Base-by-base conservation (phyloP, 1,140 invertebrate genomes). In the Bombus turneri region DNA sequence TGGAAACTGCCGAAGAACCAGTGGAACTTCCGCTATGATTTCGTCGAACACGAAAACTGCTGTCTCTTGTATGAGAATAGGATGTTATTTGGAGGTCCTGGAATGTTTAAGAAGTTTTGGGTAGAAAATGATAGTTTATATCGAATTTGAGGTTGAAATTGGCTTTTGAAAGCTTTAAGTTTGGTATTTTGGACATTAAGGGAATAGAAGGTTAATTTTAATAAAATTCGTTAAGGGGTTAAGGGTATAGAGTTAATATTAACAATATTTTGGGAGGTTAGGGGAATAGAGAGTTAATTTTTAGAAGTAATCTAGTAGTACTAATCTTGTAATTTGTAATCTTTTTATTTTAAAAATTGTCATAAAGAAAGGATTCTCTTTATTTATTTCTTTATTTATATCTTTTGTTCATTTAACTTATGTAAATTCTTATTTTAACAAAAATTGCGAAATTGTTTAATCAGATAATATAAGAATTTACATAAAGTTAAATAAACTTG, bases 1-100 rank as follows among this genome's bases (percentile, higher is more conserved):
- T 59, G 75, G 82, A 79, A 84, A 84, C 66, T 64, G 28, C 37
- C 82, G 41, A 62, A 69, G 41, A 47, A 53, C 62, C 53, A 71
- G 47, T 8, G 12, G 43, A 47, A 37, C 62, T 47, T 78, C 47
- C 37, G 13, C 31, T 53, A 75, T 59, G 37, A 82, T 47, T 80
- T 74, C 39, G 39, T 64, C 15, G 31, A 28, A 64, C 39, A 74
- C 18, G 79, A 37, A 31, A 34, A 75, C n/a, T 25, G 18, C 1
- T 9, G n/a, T 64, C 41, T 31, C 47, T 68, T 43, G 18, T 41
- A 28, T 10, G 31, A 22, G 18, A 57, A 76, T n/a, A 25, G 15
- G 47, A 6, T 57, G 3, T 28, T 77, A 37, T n/a, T n/a, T 57
- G 5, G 10, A 28, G 5, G 1, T 41, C 62, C 25, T 15, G 2